A percentile compares a stretch with the other conserved stretches of the same genome.
Conservation (phyloP, 2,113 vertebrate species). For the Pteronura brasiliensis region DNA sequence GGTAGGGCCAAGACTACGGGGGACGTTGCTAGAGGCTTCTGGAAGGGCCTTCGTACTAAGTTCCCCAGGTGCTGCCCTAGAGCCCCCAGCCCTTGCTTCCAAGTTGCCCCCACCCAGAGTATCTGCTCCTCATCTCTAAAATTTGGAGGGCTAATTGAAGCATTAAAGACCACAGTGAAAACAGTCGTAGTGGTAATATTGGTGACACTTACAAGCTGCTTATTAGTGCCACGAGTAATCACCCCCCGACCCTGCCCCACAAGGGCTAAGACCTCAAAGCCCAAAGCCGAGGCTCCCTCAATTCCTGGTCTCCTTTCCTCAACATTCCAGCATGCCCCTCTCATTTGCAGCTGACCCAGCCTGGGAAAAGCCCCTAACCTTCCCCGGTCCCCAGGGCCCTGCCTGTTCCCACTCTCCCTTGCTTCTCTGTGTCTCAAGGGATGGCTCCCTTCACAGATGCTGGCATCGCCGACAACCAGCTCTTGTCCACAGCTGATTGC, state of each 20-base stretch:
- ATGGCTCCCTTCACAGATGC: not conserved
- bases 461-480: not conserved
- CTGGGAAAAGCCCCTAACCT: not conserved
- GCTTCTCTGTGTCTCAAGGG: slow-evolving; percentile 76
- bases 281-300: not conserved
- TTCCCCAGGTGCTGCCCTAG: not conserved
- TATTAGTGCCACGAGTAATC: too few species aligned
- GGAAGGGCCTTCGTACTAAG: not conserved
- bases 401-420: slow-evolving; percentile 75
- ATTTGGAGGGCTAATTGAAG: not conserved
- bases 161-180: not conserved
- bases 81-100: not conserved
- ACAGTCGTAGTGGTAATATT: not conserved
- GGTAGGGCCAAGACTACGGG: not conserved
- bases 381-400: fast-evolving
- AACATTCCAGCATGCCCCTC: not conserved
- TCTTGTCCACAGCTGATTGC: not conserved
- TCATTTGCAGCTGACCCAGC: not conserved
- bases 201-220: not conserved
- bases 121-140: not conserved
- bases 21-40: not conserved
- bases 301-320: not conserved
- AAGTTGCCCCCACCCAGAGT: not conserved
- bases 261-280: not conserved
- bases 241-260: not conserved